phyloP scores from a whole-genome alignment of 2,888 invertebrate genomes.

The Psylliodes chrysocephalus region DNA sequence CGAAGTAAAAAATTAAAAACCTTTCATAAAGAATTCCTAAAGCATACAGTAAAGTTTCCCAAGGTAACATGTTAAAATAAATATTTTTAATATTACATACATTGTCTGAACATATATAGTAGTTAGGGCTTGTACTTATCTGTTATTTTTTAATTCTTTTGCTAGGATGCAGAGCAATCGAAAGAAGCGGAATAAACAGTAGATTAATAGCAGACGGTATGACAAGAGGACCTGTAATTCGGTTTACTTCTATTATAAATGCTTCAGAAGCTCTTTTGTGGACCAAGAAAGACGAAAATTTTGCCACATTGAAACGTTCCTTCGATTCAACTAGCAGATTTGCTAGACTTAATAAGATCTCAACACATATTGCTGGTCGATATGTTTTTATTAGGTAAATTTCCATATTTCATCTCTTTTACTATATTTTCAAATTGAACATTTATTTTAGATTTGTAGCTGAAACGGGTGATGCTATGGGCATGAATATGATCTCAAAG shows the following conservation, averaged over 20 bases:
- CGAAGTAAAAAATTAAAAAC: too few species aligned
- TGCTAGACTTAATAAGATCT: conserved; percentile 82
- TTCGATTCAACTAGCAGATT: conserved; percentile 94
- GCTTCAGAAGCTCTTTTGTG: conserved; percentile 82
- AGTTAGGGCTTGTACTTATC: too few species aligned
- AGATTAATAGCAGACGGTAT: conserved; percentile 91
- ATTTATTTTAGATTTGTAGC: conserved; percentile 54
- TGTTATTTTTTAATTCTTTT: neutral
- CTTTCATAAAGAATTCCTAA: too few species aligned
- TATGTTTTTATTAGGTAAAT: conserved; percentile 76
- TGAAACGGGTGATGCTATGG: conserved; percentile 97
- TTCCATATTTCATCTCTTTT: too few species aligned
- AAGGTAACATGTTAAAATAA: too few species aligned
- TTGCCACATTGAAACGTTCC: conserved; percentile 77
- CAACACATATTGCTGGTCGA: conserved; percentile 86
- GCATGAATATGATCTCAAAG: conserved; percentile 99
- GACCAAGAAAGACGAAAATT: conserved; percentile 82
- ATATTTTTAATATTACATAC: too few species aligned
- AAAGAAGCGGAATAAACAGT: conserved; percentile 81
- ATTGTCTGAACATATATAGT: too few species aligned
- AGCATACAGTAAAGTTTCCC: too few species aligned
- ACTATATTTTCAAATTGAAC: too few species aligned
- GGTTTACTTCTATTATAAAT: conserved; percentile 79
- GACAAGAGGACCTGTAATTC: conserved; percentile 94
- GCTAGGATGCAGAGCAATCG: conserved; percentile 86